Base-by-base conservation (phyloP, 2,888 invertebrate species). In the Acanthopleura granulata region DNA sequence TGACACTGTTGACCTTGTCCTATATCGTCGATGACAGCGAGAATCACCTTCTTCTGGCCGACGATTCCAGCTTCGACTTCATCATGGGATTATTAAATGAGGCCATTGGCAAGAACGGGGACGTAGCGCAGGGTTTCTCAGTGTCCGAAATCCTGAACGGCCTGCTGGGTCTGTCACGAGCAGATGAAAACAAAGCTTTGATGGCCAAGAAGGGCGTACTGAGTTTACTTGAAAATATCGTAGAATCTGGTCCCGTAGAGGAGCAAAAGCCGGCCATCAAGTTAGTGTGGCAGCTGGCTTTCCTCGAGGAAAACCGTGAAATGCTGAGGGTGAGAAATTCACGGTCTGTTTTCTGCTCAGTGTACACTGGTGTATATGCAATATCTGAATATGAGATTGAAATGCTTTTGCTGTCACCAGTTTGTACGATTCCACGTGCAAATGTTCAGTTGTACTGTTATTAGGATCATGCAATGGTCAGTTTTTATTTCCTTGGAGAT, bases 11-110 rank as follows among this genome's bases (percentile, higher is more conserved):
- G 71, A 83, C 84, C 11, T 71, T 85, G 49, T 81, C 84, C 1
- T 80, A 84, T 76, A 82, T 86, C 66, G 82, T 86, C 22, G 82
- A 82, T 72, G 85, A 85, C 72, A 62, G 83, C 18, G 79, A 83
- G 74, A 84, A 83, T 16, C 75, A 81, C n/a, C 75, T 81, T 16
- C 75, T 85, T 16, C 76, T 80, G 6, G 82, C 83, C 0, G 83
- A 84, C 49, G 78, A 77, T n/a, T 75, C 77, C 11, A 80, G 84
- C 11, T 80, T 85, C 74, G 81, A 84, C 72, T 84, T 85, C 72
- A 72, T 86, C 0, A 62, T 84, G 15, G 72, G 78, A 1, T 77
- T 82, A 49, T 75, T 84, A 9, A 74, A 77, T n/a, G 27, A 74
- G n/a, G 84, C 84, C 0, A 72, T 80, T 61, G 30, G 49, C 40